Percentiles rank a stretch among this genome's conserved stretches.
Evolutionary conservation across 2,113 vertebrate genomes (phyloP).

Genomic region (Peromyscus californicus): DNA sequence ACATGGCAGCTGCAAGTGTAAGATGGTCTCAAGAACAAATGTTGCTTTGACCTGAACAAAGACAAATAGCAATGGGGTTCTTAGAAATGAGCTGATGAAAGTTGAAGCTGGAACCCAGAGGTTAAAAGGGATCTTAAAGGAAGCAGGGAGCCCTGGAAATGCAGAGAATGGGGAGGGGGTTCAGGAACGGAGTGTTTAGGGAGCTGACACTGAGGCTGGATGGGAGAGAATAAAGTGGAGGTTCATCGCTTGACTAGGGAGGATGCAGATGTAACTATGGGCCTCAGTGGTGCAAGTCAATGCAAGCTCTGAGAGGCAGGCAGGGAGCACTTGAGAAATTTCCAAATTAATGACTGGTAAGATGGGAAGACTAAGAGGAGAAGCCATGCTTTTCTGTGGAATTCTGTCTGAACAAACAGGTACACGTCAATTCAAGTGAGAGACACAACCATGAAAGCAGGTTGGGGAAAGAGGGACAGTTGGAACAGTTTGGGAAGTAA

Average conservation of each 20-base stretch:
- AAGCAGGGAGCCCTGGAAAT: background rate
- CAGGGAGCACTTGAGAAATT: background rate
- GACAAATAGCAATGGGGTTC: background rate
- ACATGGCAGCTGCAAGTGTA: accelerated
- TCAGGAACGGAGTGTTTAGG: background rate
- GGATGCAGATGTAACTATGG: background rate
- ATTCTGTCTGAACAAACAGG: background rate
- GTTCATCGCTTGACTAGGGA: background rate
- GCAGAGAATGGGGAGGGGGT: no score
- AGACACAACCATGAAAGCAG: background rate
- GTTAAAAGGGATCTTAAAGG: background rate
- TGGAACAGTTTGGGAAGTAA: background rate
- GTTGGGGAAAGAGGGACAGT: background rate
- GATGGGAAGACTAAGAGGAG: no score
- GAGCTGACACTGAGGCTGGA: background rate
- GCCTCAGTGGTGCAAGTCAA: background rate
- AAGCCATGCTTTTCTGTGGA: accelerated
- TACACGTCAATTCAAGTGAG: background rate
- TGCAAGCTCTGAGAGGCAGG: accelerated
- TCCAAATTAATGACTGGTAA: background rate
- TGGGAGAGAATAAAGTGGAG: background rate
- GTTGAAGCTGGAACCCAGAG: background rate
- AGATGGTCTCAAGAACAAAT: background rate
- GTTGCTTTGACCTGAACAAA: background rate
- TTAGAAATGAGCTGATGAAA: background rate